Conservation (phyloP, 2,888 invertebrate genomes). For the Stenurella melanura region DNA sequence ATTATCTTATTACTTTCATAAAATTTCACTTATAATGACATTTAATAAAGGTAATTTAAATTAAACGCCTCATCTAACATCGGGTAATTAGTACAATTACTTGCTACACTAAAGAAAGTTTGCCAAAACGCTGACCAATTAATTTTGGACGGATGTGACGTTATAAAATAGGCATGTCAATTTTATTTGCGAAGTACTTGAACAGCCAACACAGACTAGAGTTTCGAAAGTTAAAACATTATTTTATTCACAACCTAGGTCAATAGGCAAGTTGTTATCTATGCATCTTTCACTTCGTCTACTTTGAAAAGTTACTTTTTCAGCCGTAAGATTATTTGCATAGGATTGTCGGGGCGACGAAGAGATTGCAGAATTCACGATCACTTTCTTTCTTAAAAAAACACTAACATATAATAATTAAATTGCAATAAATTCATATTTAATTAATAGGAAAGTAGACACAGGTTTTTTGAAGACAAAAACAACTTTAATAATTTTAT, state of each 20-base stretch:
- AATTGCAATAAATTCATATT: no score
- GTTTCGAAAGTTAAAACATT: background rate
- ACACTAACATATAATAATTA: no score
- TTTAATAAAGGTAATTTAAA: conserved; percentile 2
- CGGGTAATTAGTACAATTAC: conserved; percentile 13
- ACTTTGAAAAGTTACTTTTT: background rate
- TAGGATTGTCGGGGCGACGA: background rate
- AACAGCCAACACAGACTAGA: background rate
- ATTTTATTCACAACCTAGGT: background rate
- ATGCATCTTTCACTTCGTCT: background rate
- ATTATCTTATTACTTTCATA: conserved; percentile 14
- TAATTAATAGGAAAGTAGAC: no score
- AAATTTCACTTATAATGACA: conserved; percentile 21
- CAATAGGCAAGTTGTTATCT: background rate
- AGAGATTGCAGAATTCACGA: background rate
- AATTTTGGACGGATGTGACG: background rate
- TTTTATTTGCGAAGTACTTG: background rate
- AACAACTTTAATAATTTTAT: no score
- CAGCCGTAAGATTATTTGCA: background rate
- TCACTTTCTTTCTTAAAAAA: background rate
- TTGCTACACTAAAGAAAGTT: conserved; percentile 11
- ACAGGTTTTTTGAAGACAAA: no score
- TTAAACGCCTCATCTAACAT: background rate
- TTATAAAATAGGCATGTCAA: conserved; percentile 1
- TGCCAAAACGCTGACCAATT: background rate